phyloP scores from a whole-genome alignment of 2,888 invertebrate genomes.

The Tinea pellionella region DNA sequence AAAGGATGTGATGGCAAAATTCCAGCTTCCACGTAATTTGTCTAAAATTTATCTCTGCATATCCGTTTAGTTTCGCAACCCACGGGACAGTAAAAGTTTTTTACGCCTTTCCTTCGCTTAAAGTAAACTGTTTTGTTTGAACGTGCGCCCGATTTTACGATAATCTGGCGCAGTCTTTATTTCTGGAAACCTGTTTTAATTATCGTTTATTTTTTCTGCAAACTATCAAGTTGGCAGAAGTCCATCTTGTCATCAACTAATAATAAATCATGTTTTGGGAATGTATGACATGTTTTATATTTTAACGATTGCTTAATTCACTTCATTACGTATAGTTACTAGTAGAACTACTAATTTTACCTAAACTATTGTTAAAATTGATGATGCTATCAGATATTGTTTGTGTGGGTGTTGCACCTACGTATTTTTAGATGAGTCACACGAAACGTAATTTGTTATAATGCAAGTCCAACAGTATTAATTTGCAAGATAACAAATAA shows the following conservation, averaged over 20 bases:
- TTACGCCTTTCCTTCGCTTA: not conserved
- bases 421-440: not conserved
- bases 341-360: too few species aligned
- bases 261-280: not conserved
- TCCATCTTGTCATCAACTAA: conserved; percentile 5
- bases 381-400: not conserved
- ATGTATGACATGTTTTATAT: not conserved
- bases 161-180: not conserved
- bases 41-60: not conserved
- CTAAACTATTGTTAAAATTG: not conserved
- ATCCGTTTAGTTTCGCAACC: conserved; percentile 10
- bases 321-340: too few species aligned
- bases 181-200: conserved; percentile 11
- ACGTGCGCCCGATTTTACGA: conserved; percentile 1
- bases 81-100: conserved; percentile 9
- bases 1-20: conserved; percentile 4
- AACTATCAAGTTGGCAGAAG: conserved; percentile 10
- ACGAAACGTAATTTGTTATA: not conserved
- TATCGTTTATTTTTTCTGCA: not conserved
- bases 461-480: too few species aligned
- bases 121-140: conserved; percentile 1
- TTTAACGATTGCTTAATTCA: not conserved
- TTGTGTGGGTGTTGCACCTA: conserved; percentile 1
- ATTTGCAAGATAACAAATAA: too few species aligned
- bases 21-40: not conserved